phyloP scores from a whole-genome alignment of 2,888 invertebrate species.

The Stegana nigrithorax region DNA sequence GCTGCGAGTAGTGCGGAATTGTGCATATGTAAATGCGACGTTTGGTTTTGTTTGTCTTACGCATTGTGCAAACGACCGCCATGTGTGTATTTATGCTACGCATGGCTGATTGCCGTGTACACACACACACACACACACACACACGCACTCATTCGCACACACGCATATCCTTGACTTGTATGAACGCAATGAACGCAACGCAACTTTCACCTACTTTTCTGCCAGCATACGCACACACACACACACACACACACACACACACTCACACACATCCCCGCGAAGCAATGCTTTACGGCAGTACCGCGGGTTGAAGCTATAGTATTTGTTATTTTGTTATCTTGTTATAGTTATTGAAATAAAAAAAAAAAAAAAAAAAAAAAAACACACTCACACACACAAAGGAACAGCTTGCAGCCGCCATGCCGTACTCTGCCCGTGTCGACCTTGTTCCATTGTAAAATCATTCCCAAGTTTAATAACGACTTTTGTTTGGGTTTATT shows the following conservation, averaged over 20 bases:
- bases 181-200: not conserved
- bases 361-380: too few relatives aligned
- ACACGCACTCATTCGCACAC: not conserved
- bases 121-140: not conserved
- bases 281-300: too few relatives aligned
- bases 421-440: not conserved
- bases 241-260: not conserved
- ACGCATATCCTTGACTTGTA: slow-evolving; percentile 6
- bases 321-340: too few relatives aligned
- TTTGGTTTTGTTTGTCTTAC: not conserved
- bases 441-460: slow-evolving; percentile 19
- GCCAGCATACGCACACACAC: not conserved
- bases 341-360: too few relatives aligned
- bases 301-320: too few relatives aligned
- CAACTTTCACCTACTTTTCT: slow-evolving; percentile 1
- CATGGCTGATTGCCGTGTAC: not conserved
- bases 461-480: slow-evolving; percentile 24
- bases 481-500: slow-evolving; percentile 23
- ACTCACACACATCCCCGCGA: too few relatives aligned
- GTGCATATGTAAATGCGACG: too few relatives aligned
- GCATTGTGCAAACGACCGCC: slow-evolving; percentile 10
- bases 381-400: too few relatives aligned
- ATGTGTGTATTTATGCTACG: not conserved
- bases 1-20: too few relatives aligned
- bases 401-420: too few relatives aligned